Evolutionary conservation across 2,113 vertebrate species (phyloP), one percentile per base, ranked within the genome.

Genomic region (Mastomys coucha): DNA sequence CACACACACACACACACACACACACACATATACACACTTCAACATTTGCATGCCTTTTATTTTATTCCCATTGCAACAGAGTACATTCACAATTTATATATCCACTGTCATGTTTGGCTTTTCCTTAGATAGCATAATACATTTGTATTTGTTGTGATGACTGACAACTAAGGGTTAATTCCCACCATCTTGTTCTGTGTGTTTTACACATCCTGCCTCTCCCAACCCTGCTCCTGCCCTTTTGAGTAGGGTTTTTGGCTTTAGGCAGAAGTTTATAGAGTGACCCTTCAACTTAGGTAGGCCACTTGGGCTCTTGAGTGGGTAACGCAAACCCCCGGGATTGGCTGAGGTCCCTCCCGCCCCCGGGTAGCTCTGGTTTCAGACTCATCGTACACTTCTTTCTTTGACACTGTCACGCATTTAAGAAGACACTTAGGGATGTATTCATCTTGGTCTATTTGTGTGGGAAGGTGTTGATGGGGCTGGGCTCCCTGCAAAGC

Each of bases 361-460:
- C 12, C 82, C 42, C 20, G 49, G 39, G n/a, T 36, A 77, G 84
- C 65, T 77, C n/a, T 72, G 94, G 60, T 73, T 95, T 81, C 69
- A n/a, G 86, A 49, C 14, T 84, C 73, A 45, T 58, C 75, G 42
- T 26, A 11, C 31, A 45, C 75, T 95, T 94, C 28, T 82, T 80
- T 88, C 92, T 72, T 81, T 92, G 49, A 58, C 76, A 65, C 51
- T 60, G 78, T 53, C 60, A 9, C 78, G 58, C n/a, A 56, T 49
- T 70, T 94, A 73, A 88, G 89, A 67, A 95, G 91, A 26, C 45
- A 86, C 88, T 89, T 60, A 86, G 36, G 89, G 39, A 56, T 53
- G 60, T 69, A 84, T 94, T 80, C 56, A 45, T 93, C 17, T 89
- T 88, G n/a, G 58, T 91, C 53, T 63, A 16, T 51, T 89, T 87